Evolutionary conservation across 2,797 vertebrate genomes (phyloP).

Genomic region (Typhlichthys eigenmanni): DNA sequence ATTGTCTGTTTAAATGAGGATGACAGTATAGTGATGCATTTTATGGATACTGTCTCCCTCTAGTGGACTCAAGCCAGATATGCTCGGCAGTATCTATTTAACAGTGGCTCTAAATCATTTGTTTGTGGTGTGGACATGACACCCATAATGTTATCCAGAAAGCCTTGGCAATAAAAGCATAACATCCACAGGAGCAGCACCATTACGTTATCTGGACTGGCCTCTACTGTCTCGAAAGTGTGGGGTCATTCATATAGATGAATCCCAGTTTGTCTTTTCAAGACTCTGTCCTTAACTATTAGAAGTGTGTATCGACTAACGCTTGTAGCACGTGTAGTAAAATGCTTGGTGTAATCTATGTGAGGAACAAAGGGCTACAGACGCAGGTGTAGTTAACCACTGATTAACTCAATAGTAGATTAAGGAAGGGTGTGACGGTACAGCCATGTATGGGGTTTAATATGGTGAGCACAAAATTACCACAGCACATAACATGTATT

Average conservation of each 20-base stretch:
- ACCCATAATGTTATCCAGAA: too few relatives aligned
- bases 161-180: too few relatives aligned
- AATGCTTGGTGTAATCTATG: constrained; percentile 51
- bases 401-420: neutral
- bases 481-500: neutral
- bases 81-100: neutral
- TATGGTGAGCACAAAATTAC: neutral
- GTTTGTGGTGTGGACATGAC: too few relatives aligned
- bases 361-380: constrained; percentile 48
- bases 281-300: neutral
- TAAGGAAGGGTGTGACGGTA: constrained; percentile 4
- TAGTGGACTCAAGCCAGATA: constrained; percentile 7
- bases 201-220: too few relatives aligned
- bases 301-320: neutral
- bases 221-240: too few relatives aligned
- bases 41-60: constrained; percentile 23
- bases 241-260: too few relatives aligned
- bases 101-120: too few relatives aligned
- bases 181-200: too few relatives aligned
- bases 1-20: neutral
- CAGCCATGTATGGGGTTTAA: neutral
- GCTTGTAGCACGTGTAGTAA: constrained; percentile 1
- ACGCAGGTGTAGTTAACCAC: constrained; percentile 18
- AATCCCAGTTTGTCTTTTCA: neutral
- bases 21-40: neutral